Percentiles rank a stretch among this genome's conserved stretches.
Evolutionary conservation across 2,797 vertebrate genomes (phyloP).

Genomic region (Staurois parvus): DNA sequence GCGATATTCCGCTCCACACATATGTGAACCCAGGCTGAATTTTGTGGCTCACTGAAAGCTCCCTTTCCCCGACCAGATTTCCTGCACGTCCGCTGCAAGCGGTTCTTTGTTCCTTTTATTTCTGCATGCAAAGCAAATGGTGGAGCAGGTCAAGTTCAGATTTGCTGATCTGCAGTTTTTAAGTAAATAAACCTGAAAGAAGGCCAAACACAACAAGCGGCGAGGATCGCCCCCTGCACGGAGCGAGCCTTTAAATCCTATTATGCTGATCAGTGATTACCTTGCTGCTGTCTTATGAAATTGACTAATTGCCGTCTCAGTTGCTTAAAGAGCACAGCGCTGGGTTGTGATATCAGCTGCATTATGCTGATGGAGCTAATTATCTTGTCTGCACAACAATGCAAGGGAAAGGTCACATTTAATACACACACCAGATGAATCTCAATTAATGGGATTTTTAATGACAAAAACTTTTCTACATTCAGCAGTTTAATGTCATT

Average conservation of each 20-base stretch:
- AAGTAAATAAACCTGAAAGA: neutral
- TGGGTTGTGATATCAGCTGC: neutral
- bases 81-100: too few species aligned
- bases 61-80: too few species aligned
- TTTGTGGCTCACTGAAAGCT: too few species aligned
- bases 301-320: neutral
- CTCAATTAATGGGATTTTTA: neutral
- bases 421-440: neutral
- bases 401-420: neutral
- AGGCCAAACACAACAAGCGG: neutral
- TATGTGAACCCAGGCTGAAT: too few species aligned
- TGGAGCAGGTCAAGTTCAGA: too few species aligned
- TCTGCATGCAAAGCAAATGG: too few species aligned
- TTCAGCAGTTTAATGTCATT: too few species aligned
- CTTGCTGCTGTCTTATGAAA: neutral
- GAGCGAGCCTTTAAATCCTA: neutral
- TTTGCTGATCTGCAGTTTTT: too few species aligned
- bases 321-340: neutral
- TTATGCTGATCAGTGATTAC: constrained; percentile 1
- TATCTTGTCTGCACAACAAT: constrained; percentile 3
- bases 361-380: constrained; percentile 19
- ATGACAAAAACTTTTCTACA: neutral
- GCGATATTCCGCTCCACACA: too few species aligned
- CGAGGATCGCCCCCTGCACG: neutral
- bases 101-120: too few species aligned